Conservation (phyloP, 2,113 vertebrate genomes). For the Macquaria ambigua region DNA sequence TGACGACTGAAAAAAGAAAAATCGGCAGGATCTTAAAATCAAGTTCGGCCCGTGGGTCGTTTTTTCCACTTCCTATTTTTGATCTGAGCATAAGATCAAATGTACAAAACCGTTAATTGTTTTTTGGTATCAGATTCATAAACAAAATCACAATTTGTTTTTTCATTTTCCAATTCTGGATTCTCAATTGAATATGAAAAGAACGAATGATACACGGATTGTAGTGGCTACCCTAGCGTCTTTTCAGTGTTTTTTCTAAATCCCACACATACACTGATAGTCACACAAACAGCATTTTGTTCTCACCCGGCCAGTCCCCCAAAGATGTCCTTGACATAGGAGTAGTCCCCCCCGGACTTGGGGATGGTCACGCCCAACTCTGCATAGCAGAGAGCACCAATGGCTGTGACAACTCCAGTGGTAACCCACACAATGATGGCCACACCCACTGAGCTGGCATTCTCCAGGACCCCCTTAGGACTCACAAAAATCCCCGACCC, state of each 20-base stretch:
- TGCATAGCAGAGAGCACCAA: constrained; percentile 90
- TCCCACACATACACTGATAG: not conserved
- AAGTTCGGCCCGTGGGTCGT: too few relatives aligned
- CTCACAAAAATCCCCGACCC: constrained; percentile 92
- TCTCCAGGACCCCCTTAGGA: constrained; percentile 88
- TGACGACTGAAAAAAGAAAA: too few relatives aligned
- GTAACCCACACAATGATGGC: constrained; percentile 87
- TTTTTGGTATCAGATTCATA: too few relatives aligned
- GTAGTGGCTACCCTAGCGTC: fast-evolving
- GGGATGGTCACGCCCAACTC: constrained; percentile 91
- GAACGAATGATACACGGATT: too few relatives aligned
- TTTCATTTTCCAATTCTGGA: too few relatives aligned
- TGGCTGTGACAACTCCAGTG: constrained; percentile 87
- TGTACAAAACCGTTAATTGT: too few relatives aligned
- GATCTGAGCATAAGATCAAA: too few relatives aligned
- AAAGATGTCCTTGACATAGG: constrained; percentile 90
- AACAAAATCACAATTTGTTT: too few relatives aligned
- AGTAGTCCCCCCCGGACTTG: constrained; percentile 90
- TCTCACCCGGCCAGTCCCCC: constrained; percentile 89
- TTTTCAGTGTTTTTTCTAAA: not conserved
- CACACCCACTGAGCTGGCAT: constrained; percentile 87
- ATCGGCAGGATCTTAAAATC: too few relatives aligned
- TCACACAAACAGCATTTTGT: not conserved
- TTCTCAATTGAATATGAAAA: too few relatives aligned
- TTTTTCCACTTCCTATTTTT: too few relatives aligned